These are phyloP conservation scores for Eristalinus aeneus DNA, from an alignment of 2,888 invertebrate species.

Conservation along the genomic window DNA sequence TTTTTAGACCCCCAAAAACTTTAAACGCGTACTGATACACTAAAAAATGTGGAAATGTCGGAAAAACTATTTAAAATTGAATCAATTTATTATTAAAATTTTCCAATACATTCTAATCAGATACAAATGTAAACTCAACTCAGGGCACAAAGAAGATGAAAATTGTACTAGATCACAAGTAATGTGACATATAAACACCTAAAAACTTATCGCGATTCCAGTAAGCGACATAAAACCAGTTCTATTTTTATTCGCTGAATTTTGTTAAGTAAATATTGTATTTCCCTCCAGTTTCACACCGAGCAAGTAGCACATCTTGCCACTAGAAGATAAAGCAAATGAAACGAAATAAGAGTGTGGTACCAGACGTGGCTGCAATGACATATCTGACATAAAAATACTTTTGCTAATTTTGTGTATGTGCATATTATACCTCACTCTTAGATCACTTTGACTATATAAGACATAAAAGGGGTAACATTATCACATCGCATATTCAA, in stretches of 20 bases:
- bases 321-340: not conserved
- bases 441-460: not conserved
- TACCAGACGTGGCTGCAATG: constrained; percentile 36
- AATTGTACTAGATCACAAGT: constrained; percentile 38
- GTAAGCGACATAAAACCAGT: not conserved
- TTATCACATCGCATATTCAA: not conserved
- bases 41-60: too few relatives aligned
- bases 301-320: not conserved
- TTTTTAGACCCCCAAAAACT: too few relatives aligned
- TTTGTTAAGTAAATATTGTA: not conserved
- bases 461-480: not conserved
- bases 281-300: not conserved
- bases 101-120: not conserved
- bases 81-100: not conserved
- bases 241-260: not conserved
- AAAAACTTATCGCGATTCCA: not conserved
- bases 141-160: constrained; percentile 2
- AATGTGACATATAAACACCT: constrained; percentile 3
- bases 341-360: not conserved
- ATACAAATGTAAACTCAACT: constrained; percentile 26
- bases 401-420: not conserved
- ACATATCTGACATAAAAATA: not conserved
- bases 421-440: not conserved
- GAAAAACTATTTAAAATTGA: too few relatives aligned
- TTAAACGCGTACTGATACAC: too few relatives aligned